phyloP scores from a whole-genome alignment of 2,113 vertebrate species.

The Thalassoma bifasciatum region DNA sequence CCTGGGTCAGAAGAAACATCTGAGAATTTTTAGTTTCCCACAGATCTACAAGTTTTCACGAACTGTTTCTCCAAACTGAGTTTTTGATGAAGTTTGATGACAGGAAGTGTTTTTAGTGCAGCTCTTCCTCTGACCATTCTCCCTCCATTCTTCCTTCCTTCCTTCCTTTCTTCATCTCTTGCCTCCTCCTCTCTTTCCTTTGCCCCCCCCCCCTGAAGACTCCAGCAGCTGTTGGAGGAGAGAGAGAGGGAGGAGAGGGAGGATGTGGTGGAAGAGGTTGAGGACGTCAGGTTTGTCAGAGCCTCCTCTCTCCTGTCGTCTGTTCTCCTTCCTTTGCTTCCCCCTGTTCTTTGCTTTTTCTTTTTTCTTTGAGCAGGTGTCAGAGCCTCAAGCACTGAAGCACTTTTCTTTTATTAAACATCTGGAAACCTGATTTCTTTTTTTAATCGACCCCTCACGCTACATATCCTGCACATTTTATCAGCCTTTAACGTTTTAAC shows the following conservation, averaged over 20 bases:
- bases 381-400: no score
- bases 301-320: constrained; percentile 64
- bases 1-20: no score
- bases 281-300: constrained; percentile 82
- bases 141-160: constrained; percentile 58
- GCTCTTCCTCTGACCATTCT: constrained; percentile 65
- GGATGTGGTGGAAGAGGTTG: constrained; percentile 78
- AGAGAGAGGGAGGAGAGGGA: constrained; percentile 90
- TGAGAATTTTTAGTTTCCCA: no score
- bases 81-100: no score
- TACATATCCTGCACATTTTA: not conserved
- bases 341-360: constrained; percentile 60
- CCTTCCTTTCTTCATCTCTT: constrained; percentile 52
- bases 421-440: not conserved
- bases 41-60: no score
- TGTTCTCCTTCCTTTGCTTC: constrained; percentile 41
- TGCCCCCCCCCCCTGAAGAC: constrained; percentile 89
- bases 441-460: constrained; percentile 9
- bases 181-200: constrained; percentile 83
- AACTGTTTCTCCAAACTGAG: no score
- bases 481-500: not conserved
- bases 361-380: no score
- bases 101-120: constrained; percentile 21
- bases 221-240: constrained; percentile 96
- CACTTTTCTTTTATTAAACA: constrained; percentile 11